Base-by-base conservation (phyloP, 2,797 vertebrate genomes). In the Muscicapa striata region DNA sequence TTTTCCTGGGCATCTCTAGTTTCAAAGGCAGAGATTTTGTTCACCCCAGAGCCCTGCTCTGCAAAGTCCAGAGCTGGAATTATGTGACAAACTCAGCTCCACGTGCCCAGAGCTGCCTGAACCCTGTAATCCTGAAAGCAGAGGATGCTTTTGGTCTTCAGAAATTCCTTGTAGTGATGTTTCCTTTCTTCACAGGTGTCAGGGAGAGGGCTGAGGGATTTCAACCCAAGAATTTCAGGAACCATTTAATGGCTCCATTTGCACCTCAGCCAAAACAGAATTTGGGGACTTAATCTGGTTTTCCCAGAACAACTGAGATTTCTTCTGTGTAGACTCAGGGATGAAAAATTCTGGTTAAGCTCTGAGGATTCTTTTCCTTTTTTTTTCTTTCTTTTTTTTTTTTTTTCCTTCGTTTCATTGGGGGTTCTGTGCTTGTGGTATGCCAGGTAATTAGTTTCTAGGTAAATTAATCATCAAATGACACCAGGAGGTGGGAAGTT, bases 401-500 rank as follows among this genome's bases (percentile, higher is more conserved):
- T 11, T 18, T 51, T 29, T 51, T 27, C 10, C 15, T 69, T 2
- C 1, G 6, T 90, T 88, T 89, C 21, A 10, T 21, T 54, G 45
- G 29, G 34, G 24, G 76, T 81, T 95, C 57, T 84, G 74, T 46
- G 41, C 82, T 89, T 76, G 22, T 78, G 58, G 17, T 77, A 7
- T 29, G 24, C 16, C 63, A 68, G 41, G 73, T 94, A 96, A 97
- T 97, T 95, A 93, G 70, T 43, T 95, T 96, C 80, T 69, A 74
- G 67, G 92, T 30, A 87, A 97, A 95, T 96, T 94, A 93, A 96
- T 97, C 87, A 96, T 89, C 78, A 80, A 86, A 83, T 82, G 89
- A 93, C 64, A n/a, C 58, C 55, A 52, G 83, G 93, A 95, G 67
- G 81, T 89, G 59, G 84, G 48, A 89, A 92, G 78, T 80, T 93